phyloP scores from a whole-genome alignment of 2,113 vertebrate genomes.

The Copsychus sechellarum region DNA sequence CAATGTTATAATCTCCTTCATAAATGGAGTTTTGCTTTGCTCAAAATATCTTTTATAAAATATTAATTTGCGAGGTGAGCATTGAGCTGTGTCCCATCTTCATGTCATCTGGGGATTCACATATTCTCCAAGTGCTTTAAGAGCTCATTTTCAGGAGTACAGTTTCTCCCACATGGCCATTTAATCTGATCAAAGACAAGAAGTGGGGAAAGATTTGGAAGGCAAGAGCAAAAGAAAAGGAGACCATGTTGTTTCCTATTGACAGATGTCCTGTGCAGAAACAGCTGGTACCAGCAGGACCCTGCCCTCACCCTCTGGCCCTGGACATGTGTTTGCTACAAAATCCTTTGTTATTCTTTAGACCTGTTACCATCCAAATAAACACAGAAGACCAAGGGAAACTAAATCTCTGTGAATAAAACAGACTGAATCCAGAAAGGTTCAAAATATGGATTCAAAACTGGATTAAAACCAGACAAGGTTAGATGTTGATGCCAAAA shows the following conservation, averaged over 20 bases:
- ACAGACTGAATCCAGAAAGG: neutral
- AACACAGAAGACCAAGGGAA: neutral
- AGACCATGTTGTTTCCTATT: fast-evolving
- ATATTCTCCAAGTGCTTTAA: neutral
- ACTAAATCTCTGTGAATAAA: neutral
- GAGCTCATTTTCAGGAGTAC: neutral
- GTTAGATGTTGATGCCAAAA: neutral
- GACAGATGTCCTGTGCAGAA: neutral
- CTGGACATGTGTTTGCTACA: neutral
- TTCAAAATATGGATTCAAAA: neutral
- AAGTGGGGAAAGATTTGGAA: neutral
- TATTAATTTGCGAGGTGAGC: neutral
- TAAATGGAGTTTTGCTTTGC: neutral
- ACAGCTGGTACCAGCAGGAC: no score
- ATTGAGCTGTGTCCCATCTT: neutral
- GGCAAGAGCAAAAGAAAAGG: neutral
- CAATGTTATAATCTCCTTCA: neutral
- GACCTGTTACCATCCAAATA: neutral
- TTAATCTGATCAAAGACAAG: neutral
- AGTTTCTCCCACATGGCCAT: neutral
- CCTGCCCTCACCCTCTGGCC: neutral
- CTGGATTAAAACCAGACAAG: neutral
- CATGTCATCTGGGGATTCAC: neutral
- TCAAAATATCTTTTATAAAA: neutral
- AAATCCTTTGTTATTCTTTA: neutral